Conservation (phyloP, 2,888 invertebrate genomes). For the Stratiomys singularior region DNA sequence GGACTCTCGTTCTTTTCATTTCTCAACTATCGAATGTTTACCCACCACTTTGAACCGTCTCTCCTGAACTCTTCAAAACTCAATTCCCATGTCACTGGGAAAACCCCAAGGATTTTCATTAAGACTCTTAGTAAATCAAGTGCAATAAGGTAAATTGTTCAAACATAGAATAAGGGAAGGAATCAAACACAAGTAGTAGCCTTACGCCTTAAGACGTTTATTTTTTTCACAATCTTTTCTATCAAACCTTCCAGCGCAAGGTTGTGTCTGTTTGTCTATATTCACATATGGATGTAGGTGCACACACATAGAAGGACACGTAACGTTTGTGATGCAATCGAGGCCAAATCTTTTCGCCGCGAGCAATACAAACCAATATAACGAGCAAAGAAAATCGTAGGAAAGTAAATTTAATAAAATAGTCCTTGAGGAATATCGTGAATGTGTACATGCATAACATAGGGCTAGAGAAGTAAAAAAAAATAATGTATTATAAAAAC, state of each 20-base stretch:
- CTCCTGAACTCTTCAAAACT: too few relatives aligned
- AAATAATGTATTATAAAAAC: neutral
- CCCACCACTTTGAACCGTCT: too few relatives aligned
- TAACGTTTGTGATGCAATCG: too few relatives aligned
- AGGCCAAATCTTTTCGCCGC: neutral
- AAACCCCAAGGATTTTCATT: constrained; percentile 1
- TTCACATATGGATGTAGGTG: too few relatives aligned
- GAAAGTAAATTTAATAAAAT: constrained; percentile 41
- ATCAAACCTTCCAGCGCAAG: neutral
- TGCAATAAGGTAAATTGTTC: constrained; percentile 11
- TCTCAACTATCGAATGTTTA: too few relatives aligned
- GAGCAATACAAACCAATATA: constrained; percentile 9
- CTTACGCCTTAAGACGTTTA: neutral
- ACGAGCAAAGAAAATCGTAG: neutral
- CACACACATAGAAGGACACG: too few relatives aligned
- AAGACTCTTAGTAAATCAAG: constrained; percentile 22
- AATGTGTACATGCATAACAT: too few relatives aligned
- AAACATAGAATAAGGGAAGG: neutral
- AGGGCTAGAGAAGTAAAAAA: too few relatives aligned
- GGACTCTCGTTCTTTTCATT: too few relatives aligned
- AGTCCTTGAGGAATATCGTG: constrained; percentile 29
- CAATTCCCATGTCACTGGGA: too few relatives aligned
- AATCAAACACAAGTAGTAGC: neutral
- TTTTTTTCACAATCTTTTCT: neutral
- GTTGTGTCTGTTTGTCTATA: neutral